Evolutionary conservation across 2,797 vertebrate species (phyloP).

Genomic region (Malurus leucopterus): DNA sequence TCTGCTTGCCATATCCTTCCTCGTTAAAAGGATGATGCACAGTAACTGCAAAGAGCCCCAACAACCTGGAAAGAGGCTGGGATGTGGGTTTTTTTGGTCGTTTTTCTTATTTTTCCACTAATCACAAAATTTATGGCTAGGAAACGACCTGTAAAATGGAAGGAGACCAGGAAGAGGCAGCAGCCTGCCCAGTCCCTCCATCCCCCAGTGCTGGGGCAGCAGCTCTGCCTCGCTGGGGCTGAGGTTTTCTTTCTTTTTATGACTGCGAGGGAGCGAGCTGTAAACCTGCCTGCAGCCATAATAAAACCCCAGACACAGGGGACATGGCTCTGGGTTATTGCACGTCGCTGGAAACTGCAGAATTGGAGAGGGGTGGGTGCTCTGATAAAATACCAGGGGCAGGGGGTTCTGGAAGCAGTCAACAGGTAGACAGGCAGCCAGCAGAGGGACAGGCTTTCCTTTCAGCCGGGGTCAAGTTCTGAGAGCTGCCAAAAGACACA

Average conservation of each 20-base stretch:
- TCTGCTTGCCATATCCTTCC: background rate
- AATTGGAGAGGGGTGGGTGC: background rate
- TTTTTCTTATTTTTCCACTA: background rate
- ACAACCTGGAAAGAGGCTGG: background rate
- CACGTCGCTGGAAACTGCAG: constrained; percentile 24
- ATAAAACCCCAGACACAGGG: constrained; percentile 52
- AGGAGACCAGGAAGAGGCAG: background rate
- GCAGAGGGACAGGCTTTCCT: constrained; percentile 45
- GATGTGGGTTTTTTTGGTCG: background rate
- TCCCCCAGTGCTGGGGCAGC: background rate
- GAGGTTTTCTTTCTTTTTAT: constrained; percentile 7
- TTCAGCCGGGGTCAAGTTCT: constrained; percentile 67
- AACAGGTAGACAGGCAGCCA: constrained; percentile 59
- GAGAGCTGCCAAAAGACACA: constrained; percentile 65
- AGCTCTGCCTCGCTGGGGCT: background rate
- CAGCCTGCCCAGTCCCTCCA: background rate
- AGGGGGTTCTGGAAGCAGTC: constrained; percentile 67
- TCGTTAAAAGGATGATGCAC: background rate
- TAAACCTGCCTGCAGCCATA: background rate
- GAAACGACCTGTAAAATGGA: constrained; percentile 25
- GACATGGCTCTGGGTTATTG: constrained; percentile 16
- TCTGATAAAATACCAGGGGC: constrained; percentile 30
- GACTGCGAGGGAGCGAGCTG: background rate
- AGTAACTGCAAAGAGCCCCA: background rate
- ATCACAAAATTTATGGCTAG: constrained; percentile 14